phyloP scores from a whole-genome alignment of 2,113 vertebrate genomes.

The Gallinago paraguaiae region DNA sequence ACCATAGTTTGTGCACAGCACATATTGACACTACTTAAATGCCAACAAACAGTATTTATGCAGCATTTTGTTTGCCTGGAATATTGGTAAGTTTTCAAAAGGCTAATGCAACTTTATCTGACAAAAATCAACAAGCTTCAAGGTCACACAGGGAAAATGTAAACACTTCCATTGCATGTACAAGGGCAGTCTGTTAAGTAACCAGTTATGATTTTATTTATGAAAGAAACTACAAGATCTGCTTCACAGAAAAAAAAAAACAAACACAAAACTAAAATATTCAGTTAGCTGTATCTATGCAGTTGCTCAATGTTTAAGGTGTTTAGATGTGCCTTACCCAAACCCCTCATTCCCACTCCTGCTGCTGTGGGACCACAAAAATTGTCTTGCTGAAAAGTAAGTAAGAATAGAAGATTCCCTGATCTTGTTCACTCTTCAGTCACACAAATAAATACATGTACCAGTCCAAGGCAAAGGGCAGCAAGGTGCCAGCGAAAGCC shows the following conservation, averaged over 20 bases:
- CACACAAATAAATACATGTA: not conserved
- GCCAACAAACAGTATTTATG: not conserved
- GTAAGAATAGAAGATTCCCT: not conserved
- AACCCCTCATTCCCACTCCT: not conserved
- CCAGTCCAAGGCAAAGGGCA: not conserved
- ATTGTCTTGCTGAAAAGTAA: not conserved
- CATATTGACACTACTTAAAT: not conserved
- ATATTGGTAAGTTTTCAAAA: not conserved
- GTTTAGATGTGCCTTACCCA: not conserved
- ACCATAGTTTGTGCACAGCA: not conserved
- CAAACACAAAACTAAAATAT: no score
- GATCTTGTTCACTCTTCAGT: not conserved
- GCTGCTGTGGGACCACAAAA: not conserved
- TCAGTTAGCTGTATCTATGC: not conserved
- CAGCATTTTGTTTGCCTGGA: not conserved
- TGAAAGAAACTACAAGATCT: not conserved
- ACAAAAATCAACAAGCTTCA: not conserved
- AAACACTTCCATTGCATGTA: not conserved
- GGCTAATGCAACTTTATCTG: not conserved
- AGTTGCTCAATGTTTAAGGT: not conserved
- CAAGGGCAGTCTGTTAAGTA: not conserved
- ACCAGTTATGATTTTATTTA: not conserved
- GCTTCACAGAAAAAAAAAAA: not conserved
- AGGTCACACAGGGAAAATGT: not conserved
- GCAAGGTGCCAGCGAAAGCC: not conserved